Evolutionary conservation across 2,113 vertebrate species (phyloP), one percentile per base, ranked within the genome.

Genomic region (Callionymus lyra): DNA sequence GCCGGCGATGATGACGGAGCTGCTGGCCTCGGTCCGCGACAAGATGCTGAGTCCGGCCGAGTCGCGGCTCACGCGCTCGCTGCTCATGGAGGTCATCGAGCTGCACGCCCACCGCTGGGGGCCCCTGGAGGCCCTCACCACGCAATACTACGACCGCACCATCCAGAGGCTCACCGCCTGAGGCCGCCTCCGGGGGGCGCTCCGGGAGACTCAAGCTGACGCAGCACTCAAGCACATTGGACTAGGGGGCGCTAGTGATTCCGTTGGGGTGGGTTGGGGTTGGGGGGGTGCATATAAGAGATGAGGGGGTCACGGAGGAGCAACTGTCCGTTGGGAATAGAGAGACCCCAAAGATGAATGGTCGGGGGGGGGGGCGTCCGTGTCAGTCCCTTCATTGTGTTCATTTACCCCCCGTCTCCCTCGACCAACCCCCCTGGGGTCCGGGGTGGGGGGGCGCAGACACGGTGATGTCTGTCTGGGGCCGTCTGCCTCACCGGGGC

Each of bases 21-120:
- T 98, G 50, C 67, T 99, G 50, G 92, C 92, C 0, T 82, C 86
- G 0, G 89, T 89, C 1, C 86, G 95, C 1, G 95, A 98, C 85
- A 99, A 97, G 87, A 99, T 99, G 94, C 82, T 99, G 42, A 90
- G 91, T 63, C 94, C 95, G 14, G 85, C 87, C 0, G 95, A 96
- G 72, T 99, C 95, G 4, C 91, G 82, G 85, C 87, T 99, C 80
- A 97, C 91, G 0, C 80, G 94, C 52, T 99, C 94, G 2, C 84
- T 99, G 52, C 92, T 99, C 54, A 92, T 99, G 77, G 95, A 99
- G 88, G 93, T 98, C 84, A 93, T 99, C 0, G 95, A 99, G 85
- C 85, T 98, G 62, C 95, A 97, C 0, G 94, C 94, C 65, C 94
- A 97, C 80, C 89, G 78, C 81, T 99, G 95, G 94, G 90, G 87